Evolutionary conservation across 1,140 invertebrate species (phyloP).

Genomic region (Mycetomoellerius zeteki): DNA sequence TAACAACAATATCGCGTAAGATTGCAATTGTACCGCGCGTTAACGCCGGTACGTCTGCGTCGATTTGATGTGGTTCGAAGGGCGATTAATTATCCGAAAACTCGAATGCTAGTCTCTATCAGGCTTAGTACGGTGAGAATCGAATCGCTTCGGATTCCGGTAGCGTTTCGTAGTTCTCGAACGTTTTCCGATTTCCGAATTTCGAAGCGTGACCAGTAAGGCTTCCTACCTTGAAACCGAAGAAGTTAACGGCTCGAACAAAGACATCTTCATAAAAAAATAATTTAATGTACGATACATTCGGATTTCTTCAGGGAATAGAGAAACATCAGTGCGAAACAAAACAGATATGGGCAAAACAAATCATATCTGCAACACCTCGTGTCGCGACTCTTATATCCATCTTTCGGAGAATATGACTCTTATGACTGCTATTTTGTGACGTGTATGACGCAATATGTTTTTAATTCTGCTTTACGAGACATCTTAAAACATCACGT

Average conservation of each 20-base stretch:
- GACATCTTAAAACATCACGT: not conserved
- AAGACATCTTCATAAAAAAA: too few relatives aligned
- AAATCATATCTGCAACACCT: not conserved
- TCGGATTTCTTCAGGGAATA: not conserved
- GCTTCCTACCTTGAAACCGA: not conserved
- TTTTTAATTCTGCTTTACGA: slow-evolving; percentile 20
- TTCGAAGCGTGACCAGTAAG: not conserved
- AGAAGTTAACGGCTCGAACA: not conserved
- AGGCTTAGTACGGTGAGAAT: slow-evolving; percentile 23
- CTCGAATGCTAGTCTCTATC: not conserved
- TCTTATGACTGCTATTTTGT: not conserved
- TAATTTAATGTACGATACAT: not conserved
- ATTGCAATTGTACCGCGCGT: slow-evolving; percentile 27
- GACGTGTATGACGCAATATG: not conserved
- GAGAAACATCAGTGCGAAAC: not conserved
- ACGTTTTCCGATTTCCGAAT: slow-evolving; percentile 1
- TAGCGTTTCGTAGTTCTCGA: slow-evolving; percentile 2
- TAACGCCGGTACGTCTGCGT: slow-evolving; percentile 11
- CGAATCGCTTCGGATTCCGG: not conserved
- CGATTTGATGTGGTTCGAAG: slow-evolving; percentile 15
- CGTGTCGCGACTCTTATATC: not conserved
- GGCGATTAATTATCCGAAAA: slow-evolving; percentile 32
- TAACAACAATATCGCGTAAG: slow-evolving; percentile 26
- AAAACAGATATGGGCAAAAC: not conserved
- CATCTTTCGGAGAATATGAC: not conserved